Base-by-base conservation (phyloP, 2,797 vertebrate genomes). In the Synaphobranchus kaupii region DNA sequence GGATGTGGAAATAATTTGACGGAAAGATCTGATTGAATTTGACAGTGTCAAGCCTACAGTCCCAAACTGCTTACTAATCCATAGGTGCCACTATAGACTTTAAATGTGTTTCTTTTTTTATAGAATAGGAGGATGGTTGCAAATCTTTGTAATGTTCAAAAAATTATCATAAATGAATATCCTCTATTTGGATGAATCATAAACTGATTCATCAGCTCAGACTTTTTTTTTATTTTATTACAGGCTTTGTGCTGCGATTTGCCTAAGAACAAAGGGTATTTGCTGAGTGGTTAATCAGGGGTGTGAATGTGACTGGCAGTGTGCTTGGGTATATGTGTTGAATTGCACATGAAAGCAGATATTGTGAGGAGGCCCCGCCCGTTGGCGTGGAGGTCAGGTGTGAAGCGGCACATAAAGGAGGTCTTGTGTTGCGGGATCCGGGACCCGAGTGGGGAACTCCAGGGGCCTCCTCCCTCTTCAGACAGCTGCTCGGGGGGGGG, bases 341-440 rank as follows among this genome's bases (percentile, higher is more conserved):
- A 93, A 93, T 94, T 93, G 88, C 90, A 87, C 73, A 80, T 91
- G 88, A 10, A 89, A 92, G 93, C 90, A 89, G 87, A 91, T 93
- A 92, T 87, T 93, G 94, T 93, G 94, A 92, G 92, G 93, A 94
- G 96, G 94, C 94, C 94, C 91, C 89, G 93, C 94, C 89, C 94
- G 92, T 92, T 93, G 90, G 81, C 48, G 60, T 47, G 47, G 47
- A 8, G 47, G 94, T 96, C 94, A 96, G 95, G 94, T 96, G 95
- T 92, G 89, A 93, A 93, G 86, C 2, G 78, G 48, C 2, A 93
- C 90, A 94, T 93, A 94, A 94, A 94, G 92, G 93, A 92, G 92
- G 93, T 94, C 93, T 93, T 95, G 94, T 95, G 91, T 90, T 90
- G 90, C 90, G 90, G 91, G 90, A 91, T 90, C 52, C 91, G 92